Evolutionary conservation across 2,888 invertebrate genomes (phyloP), one percentile per base, ranked within the genome.

Genomic region (Anthophora plumipes): DNA sequence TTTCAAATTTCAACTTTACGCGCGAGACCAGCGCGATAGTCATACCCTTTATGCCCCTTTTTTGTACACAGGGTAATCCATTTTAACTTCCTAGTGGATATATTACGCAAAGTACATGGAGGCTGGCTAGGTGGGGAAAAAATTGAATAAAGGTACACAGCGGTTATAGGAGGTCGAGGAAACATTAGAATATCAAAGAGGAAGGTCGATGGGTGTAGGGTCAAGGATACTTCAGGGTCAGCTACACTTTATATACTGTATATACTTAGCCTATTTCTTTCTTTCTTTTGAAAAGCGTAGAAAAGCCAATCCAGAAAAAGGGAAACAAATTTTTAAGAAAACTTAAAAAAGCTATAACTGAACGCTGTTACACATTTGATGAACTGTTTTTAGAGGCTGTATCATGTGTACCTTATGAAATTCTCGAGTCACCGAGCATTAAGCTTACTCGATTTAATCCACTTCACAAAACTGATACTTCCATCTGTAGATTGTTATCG

Each of bases 401-500:
- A 17, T 31, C n/a, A 14, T 14, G 54, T 22, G 39, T 14, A 52
- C 31, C 46, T 55, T 22, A n/a, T 12, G 39, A 70, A n/a, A 20
- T 37, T 22, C 17, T 22, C 9, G 14, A 31, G 12, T 46, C 20
- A 12, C 14, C 41, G 7, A 2, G 8, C 8, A 20, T 52, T 66
- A 46, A 68, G 31, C 48, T 50, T 20, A 0, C 17, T n/a, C 17
- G 37, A 69, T 41, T 50, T 5, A 20, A 22, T 22, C 12, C 22
- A 43, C 50, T 17, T 37, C 5, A 11, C 12, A 22, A 61, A 63
- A 57, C 41, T 43, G 25, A 12, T 50, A 25, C 11, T 20, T 52
- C 57, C 39, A 69, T 64, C 48, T 46, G 14, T 25, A 22, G 46
- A 64, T 59, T 63, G 69, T 20, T 43, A 63, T 50, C 69, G 77